phyloP scores from a whole-genome alignment of 2,888 invertebrate genomes.

The Catocala sponsa region DNA sequence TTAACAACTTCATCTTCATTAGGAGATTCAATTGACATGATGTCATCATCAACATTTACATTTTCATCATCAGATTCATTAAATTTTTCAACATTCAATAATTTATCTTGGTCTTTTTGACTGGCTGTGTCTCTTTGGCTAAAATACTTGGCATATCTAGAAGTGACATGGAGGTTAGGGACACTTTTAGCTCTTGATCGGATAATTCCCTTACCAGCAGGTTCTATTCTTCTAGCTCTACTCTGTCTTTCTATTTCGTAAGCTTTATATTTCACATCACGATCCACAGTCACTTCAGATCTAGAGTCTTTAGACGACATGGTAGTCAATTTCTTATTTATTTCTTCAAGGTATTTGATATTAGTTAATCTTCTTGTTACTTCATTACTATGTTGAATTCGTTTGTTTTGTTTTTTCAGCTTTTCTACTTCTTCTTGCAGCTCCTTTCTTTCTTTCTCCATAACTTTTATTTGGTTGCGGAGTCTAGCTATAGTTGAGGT shows the following conservation, averaged over 20 bases:
- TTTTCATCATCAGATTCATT: conserved; percentile 38
- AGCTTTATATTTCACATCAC: conserved; percentile 75
- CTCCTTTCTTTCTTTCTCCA: conserved; percentile 91
- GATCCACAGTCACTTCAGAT: conserved; percentile 64
- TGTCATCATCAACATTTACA: conserved; percentile 42
- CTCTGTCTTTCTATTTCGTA: conserved; percentile 80
- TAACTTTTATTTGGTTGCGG: conserved; percentile 91
- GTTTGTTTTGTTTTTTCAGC: conserved; percentile 90
- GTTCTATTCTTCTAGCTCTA: conserved; percentile 62
- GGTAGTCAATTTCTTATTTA: conserved; percentile 88
- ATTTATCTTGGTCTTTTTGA: conserved; percentile 63
- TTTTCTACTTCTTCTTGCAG: conserved; percentile 90
- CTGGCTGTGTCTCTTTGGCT: conserved; percentile 79
- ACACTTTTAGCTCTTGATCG: conserved; percentile 83
- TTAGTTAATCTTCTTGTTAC: conserved; percentile 88
- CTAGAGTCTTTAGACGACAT: conserved; percentile 70
- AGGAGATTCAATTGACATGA: conserved; percentile 52
- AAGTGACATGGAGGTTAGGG: conserved; percentile 82
- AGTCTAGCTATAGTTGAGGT: conserved; percentile 91
- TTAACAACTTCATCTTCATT: conserved; percentile 54
- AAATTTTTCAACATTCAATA: conserved; percentile 49
- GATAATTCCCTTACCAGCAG: conserved; percentile 47
- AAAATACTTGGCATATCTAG: conserved; percentile 85
- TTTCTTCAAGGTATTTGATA: conserved; percentile 92
- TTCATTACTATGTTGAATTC: conserved; percentile 88